Evolutionary conservation across 1,140 invertebrate species (phyloP).

Genomic region (Arion vulgaris): DNA sequence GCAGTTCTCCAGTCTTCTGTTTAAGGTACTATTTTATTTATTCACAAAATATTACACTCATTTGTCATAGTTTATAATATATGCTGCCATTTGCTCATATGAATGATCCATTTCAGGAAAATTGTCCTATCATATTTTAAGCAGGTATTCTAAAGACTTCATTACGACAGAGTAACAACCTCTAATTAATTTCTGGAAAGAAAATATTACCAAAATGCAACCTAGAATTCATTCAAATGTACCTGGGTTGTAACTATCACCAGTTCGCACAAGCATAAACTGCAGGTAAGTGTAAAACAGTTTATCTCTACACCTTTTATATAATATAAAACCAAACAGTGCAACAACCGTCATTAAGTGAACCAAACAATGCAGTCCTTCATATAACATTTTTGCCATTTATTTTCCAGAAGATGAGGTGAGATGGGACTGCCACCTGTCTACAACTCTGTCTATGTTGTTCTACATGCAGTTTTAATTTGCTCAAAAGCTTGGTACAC

Average conservation of each 20-base stretch:
- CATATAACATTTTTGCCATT: slow-evolving; percentile 20
- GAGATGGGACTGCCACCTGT: not conserved
- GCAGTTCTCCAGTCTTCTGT: not conserved
- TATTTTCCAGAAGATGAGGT: slow-evolving; percentile 41
- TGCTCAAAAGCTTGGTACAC: slow-evolving; percentile 14
- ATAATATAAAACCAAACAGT: too few species aligned
- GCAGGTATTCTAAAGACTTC: not conserved
- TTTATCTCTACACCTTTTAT: not conserved
- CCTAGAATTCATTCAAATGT: not conserved
- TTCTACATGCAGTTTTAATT: slow-evolving; percentile 37
- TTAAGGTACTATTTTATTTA: not conserved
- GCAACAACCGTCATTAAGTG: too few species aligned
- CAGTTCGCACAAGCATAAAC: not conserved
- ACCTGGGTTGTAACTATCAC: not conserved
- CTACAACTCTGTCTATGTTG: slow-evolving; percentile 36
- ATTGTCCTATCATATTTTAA: not conserved
- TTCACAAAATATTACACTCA: not conserved
- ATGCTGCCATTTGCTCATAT: not conserved
- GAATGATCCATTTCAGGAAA: not conserved
- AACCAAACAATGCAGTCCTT: slow-evolving; percentile 16
- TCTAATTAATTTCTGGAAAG: not conserved
- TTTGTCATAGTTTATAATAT: too few species aligned
- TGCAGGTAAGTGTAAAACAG: not conserved
- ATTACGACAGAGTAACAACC: not conserved
- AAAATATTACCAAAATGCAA: not conserved